Conservation (phyloP, 2,797 vertebrate genomes). For the Myotis findleyi region DNA sequence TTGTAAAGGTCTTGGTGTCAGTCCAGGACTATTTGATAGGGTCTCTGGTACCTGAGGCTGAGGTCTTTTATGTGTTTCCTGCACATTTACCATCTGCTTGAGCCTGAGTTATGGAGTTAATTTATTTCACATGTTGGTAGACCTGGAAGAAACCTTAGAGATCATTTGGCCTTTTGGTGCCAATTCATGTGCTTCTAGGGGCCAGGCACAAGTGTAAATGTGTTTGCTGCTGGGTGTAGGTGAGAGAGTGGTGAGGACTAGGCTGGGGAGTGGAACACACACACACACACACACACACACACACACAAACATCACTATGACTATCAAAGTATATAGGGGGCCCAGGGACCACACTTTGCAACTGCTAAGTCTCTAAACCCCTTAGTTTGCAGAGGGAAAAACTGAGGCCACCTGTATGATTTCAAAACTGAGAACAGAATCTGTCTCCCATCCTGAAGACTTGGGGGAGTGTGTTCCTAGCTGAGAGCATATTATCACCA, state of each 20-base stretch:
- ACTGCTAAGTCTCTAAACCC: neutral
- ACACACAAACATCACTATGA: neutral
- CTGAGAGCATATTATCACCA: neutral
- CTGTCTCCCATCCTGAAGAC: neutral
- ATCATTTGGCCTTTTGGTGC: neutral
- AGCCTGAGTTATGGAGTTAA: slow-evolving; percentile 51
- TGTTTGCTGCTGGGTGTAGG: neutral
- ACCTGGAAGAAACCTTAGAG: neutral
- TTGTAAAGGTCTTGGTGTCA: slow-evolving; percentile 44
- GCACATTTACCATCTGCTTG: slow-evolving; percentile 60
- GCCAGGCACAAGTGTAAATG: neutral
- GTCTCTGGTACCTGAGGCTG: slow-evolving; percentile 53
- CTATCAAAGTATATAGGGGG: neutral
- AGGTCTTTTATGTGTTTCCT: slow-evolving; percentile 46
- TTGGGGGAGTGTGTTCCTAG: neutral
- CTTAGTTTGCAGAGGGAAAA: slow-evolving; percentile 1
- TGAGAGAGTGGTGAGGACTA: neutral
- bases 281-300: too few relatives aligned
- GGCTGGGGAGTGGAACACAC: neutral
- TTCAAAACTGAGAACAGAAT: neutral
- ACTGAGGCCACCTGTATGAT: neutral
- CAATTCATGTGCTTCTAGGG: neutral
- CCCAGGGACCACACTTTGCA: neutral
- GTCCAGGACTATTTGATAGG: slow-evolving; percentile 26
- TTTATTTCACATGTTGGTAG: slow-evolving; percentile 62